These are phyloP conservation scores for Tanytarsus gracilentus DNA, from an alignment of 2,888 invertebrate species.

Conservation along the genomic window DNA sequence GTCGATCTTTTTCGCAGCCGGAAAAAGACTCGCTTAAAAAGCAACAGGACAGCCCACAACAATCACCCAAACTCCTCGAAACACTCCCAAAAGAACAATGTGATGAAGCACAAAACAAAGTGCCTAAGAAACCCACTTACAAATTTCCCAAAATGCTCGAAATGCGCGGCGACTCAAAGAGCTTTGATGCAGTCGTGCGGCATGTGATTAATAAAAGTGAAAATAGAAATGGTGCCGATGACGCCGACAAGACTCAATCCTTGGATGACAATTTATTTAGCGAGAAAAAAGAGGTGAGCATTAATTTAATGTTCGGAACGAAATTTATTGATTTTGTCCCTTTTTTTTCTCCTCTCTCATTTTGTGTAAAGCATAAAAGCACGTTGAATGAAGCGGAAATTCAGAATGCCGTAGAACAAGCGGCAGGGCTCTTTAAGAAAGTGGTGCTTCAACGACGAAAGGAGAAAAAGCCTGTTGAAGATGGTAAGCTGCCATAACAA, in stretches of 20 bases:
- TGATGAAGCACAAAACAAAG: not conserved
- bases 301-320: not conserved
- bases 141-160: slow-evolving; percentile 26
- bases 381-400: slow-evolving; percentile 42
- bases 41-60: slow-evolving; percentile 36
- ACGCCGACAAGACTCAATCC: slow-evolving; percentile 29
- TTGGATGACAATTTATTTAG: slow-evolving; percentile 29
- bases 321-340: no score
- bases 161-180: slow-evolving; percentile 30
- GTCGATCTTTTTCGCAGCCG: slow-evolving; percentile 42
- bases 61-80: slow-evolving; percentile 38
- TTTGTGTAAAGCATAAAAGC: slow-evolving; percentile 36
- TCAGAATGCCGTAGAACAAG: slow-evolving; percentile 43
- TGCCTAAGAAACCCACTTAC: slow-evolving; percentile 20
- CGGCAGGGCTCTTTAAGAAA: slow-evolving; percentile 42
- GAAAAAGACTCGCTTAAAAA: slow-evolving; percentile 40
- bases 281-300: slow-evolving; percentile 16
- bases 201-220: slow-evolving; percentile 19
- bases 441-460: slow-evolving; percentile 41
- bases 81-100: not conserved
- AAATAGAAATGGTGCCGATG: slow-evolving; percentile 23
- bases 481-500: no score
- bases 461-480: slow-evolving; percentile 40
- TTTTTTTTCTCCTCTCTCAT: no score
- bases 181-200: slow-evolving; percentile 29